These are phyloP conservation scores for Neoarius graeffei DNA, from an alignment of 2,113 vertebrate genomes.

Conservation along the genomic window DNA sequence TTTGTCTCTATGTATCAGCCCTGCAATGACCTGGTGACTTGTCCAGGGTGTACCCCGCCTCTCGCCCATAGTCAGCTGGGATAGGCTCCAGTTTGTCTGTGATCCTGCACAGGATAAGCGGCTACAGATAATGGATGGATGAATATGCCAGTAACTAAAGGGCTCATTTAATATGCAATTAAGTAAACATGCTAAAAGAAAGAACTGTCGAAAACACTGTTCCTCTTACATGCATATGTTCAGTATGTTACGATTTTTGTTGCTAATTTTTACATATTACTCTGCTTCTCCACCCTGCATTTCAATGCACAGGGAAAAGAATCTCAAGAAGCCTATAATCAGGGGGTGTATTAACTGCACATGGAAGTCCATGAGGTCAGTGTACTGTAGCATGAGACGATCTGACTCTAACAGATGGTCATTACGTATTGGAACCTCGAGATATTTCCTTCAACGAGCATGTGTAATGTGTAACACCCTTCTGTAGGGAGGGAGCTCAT, in stretches of 20 bases:
- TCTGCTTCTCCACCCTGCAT: not conserved
- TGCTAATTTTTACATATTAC: not conserved
- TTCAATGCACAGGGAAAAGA: not conserved
- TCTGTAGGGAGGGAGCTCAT: slow-evolving; percentile 30
- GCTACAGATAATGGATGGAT: too few species aligned
- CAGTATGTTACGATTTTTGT: not conserved
- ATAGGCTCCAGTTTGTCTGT: too few species aligned
- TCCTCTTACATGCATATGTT: slow-evolving; percentile 13
- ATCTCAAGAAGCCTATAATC: not conserved
- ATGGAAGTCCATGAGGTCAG: slow-evolving; percentile 36
- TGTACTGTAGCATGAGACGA: slow-evolving; percentile 30
- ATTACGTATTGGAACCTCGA: slow-evolving; percentile 48
- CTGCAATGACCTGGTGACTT: too few species aligned
- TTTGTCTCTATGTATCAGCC: too few species aligned
- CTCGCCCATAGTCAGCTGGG: too few species aligned
- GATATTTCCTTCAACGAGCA: slow-evolving; percentile 50
- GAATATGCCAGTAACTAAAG: not conserved
- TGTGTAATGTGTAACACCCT: slow-evolving; percentile 55
- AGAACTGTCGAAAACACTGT: not conserved
- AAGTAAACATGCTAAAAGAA: not conserved
- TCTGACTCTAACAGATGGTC: slow-evolving; percentile 48
- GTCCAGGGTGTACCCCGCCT: too few species aligned
- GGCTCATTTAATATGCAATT: not conserved
- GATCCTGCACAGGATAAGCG: too few species aligned
- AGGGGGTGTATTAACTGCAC: slow-evolving; percentile 10